Conservation (phyloP, 2,797 vertebrate species). For the Pempheris klunzingeri region DNA sequence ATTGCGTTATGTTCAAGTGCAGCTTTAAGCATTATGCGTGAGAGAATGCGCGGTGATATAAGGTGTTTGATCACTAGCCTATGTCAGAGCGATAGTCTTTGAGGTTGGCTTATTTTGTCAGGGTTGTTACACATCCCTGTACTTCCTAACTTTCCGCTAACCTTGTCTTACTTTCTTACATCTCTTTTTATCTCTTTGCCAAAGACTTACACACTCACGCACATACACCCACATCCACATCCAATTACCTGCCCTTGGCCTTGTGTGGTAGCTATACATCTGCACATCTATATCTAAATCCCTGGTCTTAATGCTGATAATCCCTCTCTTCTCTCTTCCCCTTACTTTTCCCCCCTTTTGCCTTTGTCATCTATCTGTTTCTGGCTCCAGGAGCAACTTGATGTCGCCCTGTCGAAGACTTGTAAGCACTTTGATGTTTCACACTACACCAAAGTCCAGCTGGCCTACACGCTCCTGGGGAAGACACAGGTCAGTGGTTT, state of each 20-base stretch:
- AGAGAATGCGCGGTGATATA: slow-evolving; percentile 19
- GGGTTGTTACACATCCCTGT: slow-evolving; percentile 23
- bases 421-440: slow-evolving; percentile 97
- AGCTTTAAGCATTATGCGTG: slow-evolving; percentile 8
- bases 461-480: slow-evolving; percentile 96
- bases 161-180: slow-evolving; percentile 25
- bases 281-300: slow-evolving; percentile 62
- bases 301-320: slow-evolving; percentile 58
- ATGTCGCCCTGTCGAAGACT: slow-evolving; percentile 98
- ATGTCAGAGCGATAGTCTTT: slow-evolving; percentile 28
- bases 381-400: slow-evolving; percentile 93
- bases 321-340: slow-evolving; percentile 43
- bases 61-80: slow-evolving; percentile 36
- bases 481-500: slow-evolving; percentile 94
- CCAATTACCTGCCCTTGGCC: slow-evolving; percentile 54
- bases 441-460: slow-evolving; percentile 98
- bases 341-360: slow-evolving; percentile 13
- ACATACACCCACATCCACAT: background rate
- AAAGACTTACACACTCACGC: slow-evolving; percentile 27
- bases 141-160: slow-evolving; percentile 21
- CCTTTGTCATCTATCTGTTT: slow-evolving; percentile 55
- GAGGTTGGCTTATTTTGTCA: slow-evolving; percentile 38
- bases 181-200: slow-evolving; percentile 43
- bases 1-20: background rate
- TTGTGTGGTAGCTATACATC: slow-evolving; percentile 44